These are phyloP conservation scores for Anguilla megastoma DNA, from an alignment of 2,797 vertebrate species.

Conservation along the genomic window DNA sequence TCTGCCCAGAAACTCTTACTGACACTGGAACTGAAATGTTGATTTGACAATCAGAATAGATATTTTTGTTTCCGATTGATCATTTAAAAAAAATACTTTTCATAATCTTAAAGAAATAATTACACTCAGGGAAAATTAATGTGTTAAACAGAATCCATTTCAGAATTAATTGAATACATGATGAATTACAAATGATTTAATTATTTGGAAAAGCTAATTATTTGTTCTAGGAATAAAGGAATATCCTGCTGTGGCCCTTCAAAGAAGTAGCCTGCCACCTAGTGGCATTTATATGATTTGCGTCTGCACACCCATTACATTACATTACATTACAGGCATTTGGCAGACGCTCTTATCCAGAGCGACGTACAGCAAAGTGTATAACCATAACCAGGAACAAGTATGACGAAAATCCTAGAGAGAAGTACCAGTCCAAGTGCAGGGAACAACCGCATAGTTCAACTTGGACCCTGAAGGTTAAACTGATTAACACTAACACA, in stretches of 20 bases:
- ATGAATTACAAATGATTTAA: background rate
- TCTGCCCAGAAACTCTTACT: background rate
- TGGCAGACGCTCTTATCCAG: too few relatives aligned
- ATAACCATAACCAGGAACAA: too few relatives aligned
- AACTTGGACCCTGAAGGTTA: too few relatives aligned
- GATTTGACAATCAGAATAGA: background rate
- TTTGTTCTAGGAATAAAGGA: background rate
- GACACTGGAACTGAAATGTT: background rate
- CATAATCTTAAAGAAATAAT: background rate
- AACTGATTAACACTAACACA: too few relatives aligned
- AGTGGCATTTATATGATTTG: constrained; percentile 23
- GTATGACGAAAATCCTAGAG: too few relatives aligned
- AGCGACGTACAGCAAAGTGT: too few relatives aligned
- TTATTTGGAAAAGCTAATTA: background rate
- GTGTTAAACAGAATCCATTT: background rate
- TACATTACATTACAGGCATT: background rate
- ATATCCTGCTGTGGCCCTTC: background rate
- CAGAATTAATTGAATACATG: background rate
- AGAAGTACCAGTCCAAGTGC: too few relatives aligned
- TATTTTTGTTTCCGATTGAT: background rate
- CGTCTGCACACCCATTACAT: background rate
- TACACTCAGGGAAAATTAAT: background rate
- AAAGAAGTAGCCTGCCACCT: constrained; percentile 31
- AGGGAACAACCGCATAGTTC: too few relatives aligned
- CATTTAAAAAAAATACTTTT: background rate